Percentiles rank a stretch among this genome's conserved stretches.
These are phyloP conservation scores for Pogonognathellus flavescens DNA, from an alignment of 1,140 invertebrate genomes.

Conservation along the genomic window DNA sequence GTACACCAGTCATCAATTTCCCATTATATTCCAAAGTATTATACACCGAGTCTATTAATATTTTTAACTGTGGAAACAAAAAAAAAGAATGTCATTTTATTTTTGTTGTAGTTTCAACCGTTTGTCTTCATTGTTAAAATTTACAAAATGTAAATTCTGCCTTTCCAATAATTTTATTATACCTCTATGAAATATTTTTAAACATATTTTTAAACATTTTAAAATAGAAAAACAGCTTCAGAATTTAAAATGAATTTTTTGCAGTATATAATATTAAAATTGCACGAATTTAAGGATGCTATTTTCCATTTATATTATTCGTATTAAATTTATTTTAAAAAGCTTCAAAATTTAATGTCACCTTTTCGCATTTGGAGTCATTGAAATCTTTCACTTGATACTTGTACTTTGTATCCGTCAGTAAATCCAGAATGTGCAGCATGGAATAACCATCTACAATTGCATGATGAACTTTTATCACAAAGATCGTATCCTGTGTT, in stretches of 20 bases:
- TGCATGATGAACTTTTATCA: constrained; percentile 61
- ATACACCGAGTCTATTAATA: background rate
- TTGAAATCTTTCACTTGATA: constrained; percentile 56
- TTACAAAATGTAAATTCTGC: too few relatives aligned
- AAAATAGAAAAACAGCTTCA: too few relatives aligned
- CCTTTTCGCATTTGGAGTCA: constrained; percentile 15
- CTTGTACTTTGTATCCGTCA: constrained; percentile 29
- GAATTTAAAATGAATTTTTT: too few relatives aligned
- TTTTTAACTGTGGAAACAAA: background rate
- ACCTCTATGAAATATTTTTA: too few relatives aligned
- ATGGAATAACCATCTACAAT: too few relatives aligned
- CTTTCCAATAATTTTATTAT: too few relatives aligned
- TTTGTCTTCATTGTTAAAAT: too few relatives aligned
- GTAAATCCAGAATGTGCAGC: constrained; percentile 51
- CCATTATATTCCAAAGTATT: background rate
- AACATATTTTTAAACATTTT: too few relatives aligned
- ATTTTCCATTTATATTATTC: background rate
- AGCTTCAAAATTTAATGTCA: too few relatives aligned
- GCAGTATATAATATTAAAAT: too few relatives aligned
- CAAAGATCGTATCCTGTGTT: constrained; percentile 11
- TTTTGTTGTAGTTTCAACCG: too few relatives aligned
- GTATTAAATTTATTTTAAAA: background rate
- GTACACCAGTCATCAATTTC: background rate
- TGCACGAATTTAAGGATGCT: too few relatives aligned
- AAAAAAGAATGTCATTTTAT: background rate